phyloP scores from a whole-genome alignment of 2,113 vertebrate species.

The Varanus komodoensis region DNA sequence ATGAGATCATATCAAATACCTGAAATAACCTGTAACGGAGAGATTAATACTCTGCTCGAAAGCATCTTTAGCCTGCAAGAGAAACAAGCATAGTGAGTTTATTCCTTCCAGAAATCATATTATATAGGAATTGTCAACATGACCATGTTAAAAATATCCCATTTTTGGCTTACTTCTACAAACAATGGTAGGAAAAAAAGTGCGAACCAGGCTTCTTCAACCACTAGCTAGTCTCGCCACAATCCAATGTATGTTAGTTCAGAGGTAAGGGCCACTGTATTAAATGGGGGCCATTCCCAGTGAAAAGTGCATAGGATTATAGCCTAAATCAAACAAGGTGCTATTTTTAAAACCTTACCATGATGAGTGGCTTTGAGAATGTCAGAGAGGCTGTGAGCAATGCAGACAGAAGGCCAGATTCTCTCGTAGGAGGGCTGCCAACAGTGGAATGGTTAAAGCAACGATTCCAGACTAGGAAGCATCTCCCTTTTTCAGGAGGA shows the following conservation, averaged over 20 bases:
- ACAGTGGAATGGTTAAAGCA: no score
- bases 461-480: no score
- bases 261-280: not conserved
- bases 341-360: not conserved
- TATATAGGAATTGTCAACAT: not conserved
- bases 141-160: not conserved
- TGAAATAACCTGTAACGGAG: constrained; percentile 90
- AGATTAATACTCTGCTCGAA: constrained; percentile 86
- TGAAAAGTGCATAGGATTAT: no score
- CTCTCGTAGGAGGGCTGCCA: no score
- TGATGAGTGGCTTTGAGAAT: no score
- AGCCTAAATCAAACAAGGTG: not conserved
- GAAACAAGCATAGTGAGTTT: constrained; percentile 28
- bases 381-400: no score
- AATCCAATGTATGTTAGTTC: not conserved
- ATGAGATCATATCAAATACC: constrained; percentile 73
- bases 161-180: not conserved
- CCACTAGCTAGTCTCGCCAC: not conserved
- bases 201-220: not conserved
- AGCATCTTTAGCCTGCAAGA: constrained; percentile 80
- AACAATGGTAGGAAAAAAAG: not conserved
- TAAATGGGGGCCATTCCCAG: no score
- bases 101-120: constrained; percentile 8
- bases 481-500: no score
- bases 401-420: no score